Conservation (phyloP, 2,797 vertebrate genomes). For the Chloroceryle amazona region DNA sequence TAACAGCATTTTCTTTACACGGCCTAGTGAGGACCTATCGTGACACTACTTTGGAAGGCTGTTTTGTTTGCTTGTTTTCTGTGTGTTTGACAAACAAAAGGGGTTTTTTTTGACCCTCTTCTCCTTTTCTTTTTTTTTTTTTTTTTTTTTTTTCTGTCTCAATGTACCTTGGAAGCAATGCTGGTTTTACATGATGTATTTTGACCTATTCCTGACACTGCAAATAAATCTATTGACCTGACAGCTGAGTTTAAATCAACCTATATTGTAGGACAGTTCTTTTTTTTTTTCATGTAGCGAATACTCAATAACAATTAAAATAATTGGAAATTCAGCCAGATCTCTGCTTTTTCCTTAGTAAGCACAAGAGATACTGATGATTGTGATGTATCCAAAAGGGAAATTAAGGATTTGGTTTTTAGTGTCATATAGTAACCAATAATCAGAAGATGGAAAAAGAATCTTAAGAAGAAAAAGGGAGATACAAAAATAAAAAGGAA, state of each 20-base stretch:
- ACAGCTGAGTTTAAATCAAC: background rate
- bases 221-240: background rate
- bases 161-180: background rate
- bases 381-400: background rate
- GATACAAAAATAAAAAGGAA: background rate
- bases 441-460: background rate
- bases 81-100: too few relatives aligned
- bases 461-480: background rate
- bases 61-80: rapidly evolving
- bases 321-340: background rate
- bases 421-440: background rate
- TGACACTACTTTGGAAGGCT: background rate
- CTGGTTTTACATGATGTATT: background rate
- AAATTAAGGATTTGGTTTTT: background rate
- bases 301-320: background rate
- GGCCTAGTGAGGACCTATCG: background rate
- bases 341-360: background rate
- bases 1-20: background rate
- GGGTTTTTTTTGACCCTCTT: too few relatives aligned
- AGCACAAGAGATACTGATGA: background rate
- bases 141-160: background rate
- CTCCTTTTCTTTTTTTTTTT: background rate
- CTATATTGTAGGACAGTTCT: background rate
- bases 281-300: background rate
- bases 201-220: background rate